Evolutionary conservation across 1,140 invertebrate genomes (phyloP).

Genomic region (Drosophila pachea): DNA sequence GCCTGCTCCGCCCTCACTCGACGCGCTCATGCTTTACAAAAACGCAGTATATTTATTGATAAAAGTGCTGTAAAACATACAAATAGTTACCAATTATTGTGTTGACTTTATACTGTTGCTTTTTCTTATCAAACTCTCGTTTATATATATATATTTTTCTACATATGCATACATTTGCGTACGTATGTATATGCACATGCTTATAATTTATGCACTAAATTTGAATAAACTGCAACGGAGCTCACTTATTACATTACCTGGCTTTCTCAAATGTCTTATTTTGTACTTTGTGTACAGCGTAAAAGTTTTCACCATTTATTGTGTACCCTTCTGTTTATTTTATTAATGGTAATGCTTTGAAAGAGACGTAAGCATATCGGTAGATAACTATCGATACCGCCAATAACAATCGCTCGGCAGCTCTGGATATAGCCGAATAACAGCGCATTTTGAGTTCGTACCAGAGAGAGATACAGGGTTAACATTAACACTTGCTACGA

Average conservation of each 20-base stretch:
- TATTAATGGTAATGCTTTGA: constrained; percentile 28
- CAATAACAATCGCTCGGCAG: background rate
- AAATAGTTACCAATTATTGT: constrained; percentile 6
- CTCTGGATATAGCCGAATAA: constrained; percentile 2
- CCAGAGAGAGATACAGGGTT: constrained; percentile 1
- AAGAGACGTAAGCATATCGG: constrained; percentile 28
- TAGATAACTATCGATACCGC: constrained; percentile 19
- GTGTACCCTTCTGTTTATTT: constrained; percentile 39
- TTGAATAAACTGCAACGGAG: too few species aligned
- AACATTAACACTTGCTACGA: constrained; percentile 15
- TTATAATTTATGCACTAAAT: background rate
- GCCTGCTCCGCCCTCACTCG: constrained; percentile 65
- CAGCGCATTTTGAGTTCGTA: constrained; percentile 18
- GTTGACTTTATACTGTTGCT: constrained; percentile 23
- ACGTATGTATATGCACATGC: constrained; percentile 10
- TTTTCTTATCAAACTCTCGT: constrained; percentile 50
- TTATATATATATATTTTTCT: constrained; percentile 16
- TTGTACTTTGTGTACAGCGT: constrained; percentile 4
- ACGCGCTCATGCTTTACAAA: constrained; percentile 65
- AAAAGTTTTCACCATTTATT: constrained; percentile 32
- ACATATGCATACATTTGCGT: constrained; percentile 13
- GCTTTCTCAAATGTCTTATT: background rate
- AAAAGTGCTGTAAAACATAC: constrained; percentile 51
- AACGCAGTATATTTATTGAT: constrained; percentile 53
- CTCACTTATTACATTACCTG: constrained; percentile 19